Base-by-base conservation (phyloP, 2,888 invertebrate species). In the Drosophila bunnanda region DNA sequence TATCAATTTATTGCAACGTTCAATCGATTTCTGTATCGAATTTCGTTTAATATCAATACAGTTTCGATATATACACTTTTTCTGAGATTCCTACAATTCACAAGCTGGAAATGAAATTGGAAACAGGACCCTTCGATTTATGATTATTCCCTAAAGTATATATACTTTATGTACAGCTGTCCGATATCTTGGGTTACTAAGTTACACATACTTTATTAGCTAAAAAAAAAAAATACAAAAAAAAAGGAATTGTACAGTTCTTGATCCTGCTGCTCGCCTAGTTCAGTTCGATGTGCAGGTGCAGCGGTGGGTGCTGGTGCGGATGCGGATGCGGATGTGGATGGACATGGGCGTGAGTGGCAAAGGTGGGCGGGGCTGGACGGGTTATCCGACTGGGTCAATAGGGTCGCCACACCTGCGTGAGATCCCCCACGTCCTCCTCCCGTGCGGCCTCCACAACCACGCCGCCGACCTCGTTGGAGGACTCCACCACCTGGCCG, bases 381-480 rank as follows among this genome's bases (percentile, higher is more conserved):
- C 60, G 60, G 32, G 25, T 22, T 17, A 68, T 66, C 72, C 74
- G 66, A 62, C 76, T 74, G 62, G 78, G 89, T 95, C 94, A 96
- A 93, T 96, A 96, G 62, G 96, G 96, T 92, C 96, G 94, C 96
- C 96, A 96, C n/a, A 96, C 96, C 68, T 92, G 92, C 15, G 93
- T 91, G 58, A 93, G 92, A 80, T 93, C 93, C 77, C 92, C 84
- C 60, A 91, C 90, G 82, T 92, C 90, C 55, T 90, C 91, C 34
- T 88, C 91, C 39, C 88, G 69, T 4, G 75, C 61, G 30, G 80
- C 32, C 30, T 79, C 88, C 48, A 68, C 75, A n/a, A 64, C 70
- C 6, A 75, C 75, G 22, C 74, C 77, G 28, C 50, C 52, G 22
- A 36, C 55, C 34, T 28, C 34, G 10, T 57, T 53, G 17, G 72